Conservation (phyloP, 2,113 vertebrate genomes). For the Capra hircus region DNA sequence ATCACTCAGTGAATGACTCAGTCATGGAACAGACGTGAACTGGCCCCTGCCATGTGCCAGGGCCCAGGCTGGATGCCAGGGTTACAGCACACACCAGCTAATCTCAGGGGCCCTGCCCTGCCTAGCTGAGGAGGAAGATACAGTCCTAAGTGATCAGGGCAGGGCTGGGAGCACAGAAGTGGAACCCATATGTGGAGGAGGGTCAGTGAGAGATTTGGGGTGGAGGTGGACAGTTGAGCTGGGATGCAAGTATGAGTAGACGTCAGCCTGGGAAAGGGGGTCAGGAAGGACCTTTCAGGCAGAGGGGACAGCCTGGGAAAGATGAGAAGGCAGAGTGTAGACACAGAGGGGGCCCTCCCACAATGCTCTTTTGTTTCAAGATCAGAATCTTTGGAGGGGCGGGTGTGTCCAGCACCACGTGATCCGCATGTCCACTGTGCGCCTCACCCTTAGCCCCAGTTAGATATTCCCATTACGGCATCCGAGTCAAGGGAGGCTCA, state of each 20-base stretch:
- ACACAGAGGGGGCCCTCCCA: neutral
- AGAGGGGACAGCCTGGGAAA: neutral
- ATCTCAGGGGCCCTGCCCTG: accelerated
- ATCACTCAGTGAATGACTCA: neutral
- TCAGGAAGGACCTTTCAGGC: neutral
- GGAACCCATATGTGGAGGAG: neutral
- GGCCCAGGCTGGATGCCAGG: neutral
- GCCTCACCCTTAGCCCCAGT: neutral
- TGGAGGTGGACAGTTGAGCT: neutral
- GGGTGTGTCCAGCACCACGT: neutral
- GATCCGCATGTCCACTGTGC: neutral
- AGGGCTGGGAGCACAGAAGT: neutral
- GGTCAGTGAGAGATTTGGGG: neutral
- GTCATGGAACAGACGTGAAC: accelerated
- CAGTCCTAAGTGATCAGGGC: neutral
- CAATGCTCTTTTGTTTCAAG: neutral
- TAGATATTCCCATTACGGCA: neutral
- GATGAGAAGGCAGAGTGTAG: neutral
- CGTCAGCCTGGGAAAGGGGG: neutral
- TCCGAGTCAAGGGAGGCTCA: neutral
- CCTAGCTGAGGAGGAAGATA: neutral
- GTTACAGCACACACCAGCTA: neutral
- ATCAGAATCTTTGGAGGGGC: neutral
- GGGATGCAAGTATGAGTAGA: neutral
- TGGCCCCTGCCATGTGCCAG: neutral